Conservation (phyloP, 2,113 vertebrate genomes). For the Halcyon senegalensis region DNA sequence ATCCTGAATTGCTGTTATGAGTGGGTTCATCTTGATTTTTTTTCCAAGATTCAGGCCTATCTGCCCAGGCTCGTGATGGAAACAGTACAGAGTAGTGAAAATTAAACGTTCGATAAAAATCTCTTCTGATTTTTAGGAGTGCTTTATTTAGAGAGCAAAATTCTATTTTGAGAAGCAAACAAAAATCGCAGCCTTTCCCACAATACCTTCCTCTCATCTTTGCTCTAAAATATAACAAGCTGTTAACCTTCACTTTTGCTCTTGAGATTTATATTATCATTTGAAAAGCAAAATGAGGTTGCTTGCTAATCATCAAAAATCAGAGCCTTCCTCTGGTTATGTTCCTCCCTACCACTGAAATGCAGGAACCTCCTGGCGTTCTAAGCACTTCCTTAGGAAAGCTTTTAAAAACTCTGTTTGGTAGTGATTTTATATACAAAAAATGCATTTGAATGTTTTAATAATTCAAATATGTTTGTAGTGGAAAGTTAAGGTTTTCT, state of each 20-base stretch:
- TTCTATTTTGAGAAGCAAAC: neutral
- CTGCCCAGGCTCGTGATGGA: neutral
- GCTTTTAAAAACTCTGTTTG: neutral
- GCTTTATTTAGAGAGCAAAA: neutral
- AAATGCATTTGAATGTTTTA: neutral
- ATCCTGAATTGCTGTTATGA: neutral
- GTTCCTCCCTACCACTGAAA: neutral
- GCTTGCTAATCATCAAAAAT: neutral
- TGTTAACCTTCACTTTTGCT: neutral
- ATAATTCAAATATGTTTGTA: neutral
- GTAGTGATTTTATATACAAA: neutral
- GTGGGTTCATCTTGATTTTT: neutral
- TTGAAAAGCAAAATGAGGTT: neutral
- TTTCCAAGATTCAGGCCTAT: neutral
- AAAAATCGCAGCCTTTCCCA: neutral
- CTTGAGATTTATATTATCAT: neutral
- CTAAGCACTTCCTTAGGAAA: neutral
- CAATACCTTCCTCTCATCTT: neutral
- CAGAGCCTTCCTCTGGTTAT: neutral
- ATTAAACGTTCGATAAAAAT: neutral
- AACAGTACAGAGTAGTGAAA: neutral
- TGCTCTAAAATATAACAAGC: neutral
- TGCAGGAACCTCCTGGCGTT: neutral
- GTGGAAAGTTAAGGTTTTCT: neutral
- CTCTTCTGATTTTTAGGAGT: neutral